These are phyloP conservation scores for Trialeurodes vaporariorum DNA, from an alignment of 1,140 invertebrate genomes.

Conservation along the genomic window DNA sequence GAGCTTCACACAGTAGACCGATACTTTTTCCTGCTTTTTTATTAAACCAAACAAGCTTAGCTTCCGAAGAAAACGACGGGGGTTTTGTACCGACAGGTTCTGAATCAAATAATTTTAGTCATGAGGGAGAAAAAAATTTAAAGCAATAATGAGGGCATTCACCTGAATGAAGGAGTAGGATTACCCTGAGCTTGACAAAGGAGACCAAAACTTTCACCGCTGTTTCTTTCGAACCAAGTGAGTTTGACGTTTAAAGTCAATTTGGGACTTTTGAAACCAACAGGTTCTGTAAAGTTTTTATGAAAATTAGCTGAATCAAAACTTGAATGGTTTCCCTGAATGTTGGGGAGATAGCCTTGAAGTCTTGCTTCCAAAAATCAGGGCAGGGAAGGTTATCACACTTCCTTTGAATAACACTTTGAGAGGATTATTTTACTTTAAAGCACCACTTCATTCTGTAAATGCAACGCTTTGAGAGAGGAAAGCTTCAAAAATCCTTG, in stretches of 20 bases:
- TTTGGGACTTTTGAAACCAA: constrained; percentile 56
- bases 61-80: constrained; percentile 36
- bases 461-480: too few relatives aligned
- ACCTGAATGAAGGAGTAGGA: constrained; percentile 43
- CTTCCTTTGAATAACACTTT: too few relatives aligned
- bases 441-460: too few relatives aligned
- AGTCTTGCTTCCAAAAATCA: too few relatives aligned
- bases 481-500: too few relatives aligned
- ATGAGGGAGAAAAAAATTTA: too few relatives aligned
- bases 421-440: too few relatives aligned
- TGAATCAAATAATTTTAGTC: constrained; percentile 33
- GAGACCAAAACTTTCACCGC: constrained; percentile 30
- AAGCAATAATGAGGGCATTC: constrained; percentile 21
- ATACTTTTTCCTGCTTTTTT: constrained; percentile 21
- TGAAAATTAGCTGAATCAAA: constrained; percentile 28
- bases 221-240: constrained; percentile 30
- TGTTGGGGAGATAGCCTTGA: constrained; percentile 1
- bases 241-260: constrained; percentile 41
- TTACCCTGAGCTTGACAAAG: constrained; percentile 53
- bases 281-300: constrained; percentile 42
- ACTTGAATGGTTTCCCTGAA: constrained; percentile 36
- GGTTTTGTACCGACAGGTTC: constrained; percentile 42
- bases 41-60: constrained; percentile 34
- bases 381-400: too few relatives aligned
- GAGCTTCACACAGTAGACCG: constrained; percentile 24